Percentiles rank a stretch among this genome's conserved stretches.
Conservation (phyloP, 2,113 vertebrate species). For the Neodon shergylaensis region DNA sequence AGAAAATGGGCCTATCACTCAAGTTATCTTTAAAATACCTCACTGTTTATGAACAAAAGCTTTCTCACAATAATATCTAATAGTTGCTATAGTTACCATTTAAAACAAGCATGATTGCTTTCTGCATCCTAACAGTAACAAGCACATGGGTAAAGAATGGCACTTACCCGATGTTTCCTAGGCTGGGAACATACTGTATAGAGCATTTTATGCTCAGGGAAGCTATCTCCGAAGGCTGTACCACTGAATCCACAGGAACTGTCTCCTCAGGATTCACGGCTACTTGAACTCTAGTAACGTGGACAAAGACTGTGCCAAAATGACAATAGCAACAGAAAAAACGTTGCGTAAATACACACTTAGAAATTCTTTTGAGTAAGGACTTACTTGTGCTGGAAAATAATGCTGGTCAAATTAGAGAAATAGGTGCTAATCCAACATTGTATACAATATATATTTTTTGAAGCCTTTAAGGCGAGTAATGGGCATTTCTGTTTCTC, state of each 20-base stretch:
- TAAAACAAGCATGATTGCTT: background rate
- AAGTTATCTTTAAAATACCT: background rate
- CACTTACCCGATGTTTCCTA: background rate
- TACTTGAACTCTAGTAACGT: background rate
- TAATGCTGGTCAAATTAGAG: background rate
- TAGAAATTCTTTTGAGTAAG: background rate
- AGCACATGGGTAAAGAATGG: background rate
- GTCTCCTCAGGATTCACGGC: background rate
- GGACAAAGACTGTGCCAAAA: background rate
- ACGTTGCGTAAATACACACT: background rate
- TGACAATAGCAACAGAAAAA: background rate
- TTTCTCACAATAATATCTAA: background rate
- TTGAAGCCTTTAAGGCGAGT: background rate
- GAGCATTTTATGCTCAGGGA: background rate
- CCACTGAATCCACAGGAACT: background rate
- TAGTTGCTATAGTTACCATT: background rate
- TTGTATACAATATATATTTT: slow-evolving; percentile 2
- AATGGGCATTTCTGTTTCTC: background rate
- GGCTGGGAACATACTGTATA: background rate
- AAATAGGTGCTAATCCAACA: background rate
- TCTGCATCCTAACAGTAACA: background rate
- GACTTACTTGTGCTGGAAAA: background rate
- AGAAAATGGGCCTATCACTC: background rate
- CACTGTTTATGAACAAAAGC: background rate
- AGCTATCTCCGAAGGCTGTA: too few relatives aligned